Conservation (phyloP, 2,113 vertebrate species). For the Nothocercus julius region DNA sequence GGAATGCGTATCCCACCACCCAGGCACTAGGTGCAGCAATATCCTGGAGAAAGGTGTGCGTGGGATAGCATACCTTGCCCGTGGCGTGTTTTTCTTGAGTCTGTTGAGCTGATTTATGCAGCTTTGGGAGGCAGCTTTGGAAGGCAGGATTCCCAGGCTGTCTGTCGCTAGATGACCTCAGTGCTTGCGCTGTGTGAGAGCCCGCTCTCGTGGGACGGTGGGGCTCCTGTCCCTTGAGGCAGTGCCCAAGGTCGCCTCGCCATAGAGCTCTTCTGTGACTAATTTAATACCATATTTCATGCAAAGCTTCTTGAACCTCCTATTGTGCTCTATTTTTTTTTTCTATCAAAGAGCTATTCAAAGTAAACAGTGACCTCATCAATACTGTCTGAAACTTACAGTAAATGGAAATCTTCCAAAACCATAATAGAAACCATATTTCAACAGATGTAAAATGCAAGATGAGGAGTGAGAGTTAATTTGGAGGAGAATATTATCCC, state of each 20-base stretch:
- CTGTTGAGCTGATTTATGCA: constrained; percentile 19
- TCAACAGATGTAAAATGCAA: constrained; percentile 55
- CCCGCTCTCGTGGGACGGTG: not conserved
- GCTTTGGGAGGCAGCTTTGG: not conserved
- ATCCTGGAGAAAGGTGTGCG: not conserved
- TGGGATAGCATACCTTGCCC: not conserved
- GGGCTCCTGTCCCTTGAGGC: constrained; percentile 12
- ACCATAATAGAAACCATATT: constrained; percentile 68
- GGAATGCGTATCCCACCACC: not conserved
- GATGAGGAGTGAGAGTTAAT: constrained; percentile 51
- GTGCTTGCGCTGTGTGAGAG: not conserved
- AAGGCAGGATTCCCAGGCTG: constrained; percentile 3
- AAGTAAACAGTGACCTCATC: constrained; percentile 74
- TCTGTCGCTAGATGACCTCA: not conserved
- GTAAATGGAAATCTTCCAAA: constrained; percentile 71
- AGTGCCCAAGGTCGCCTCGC: not conserved
- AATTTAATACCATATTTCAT: constrained; percentile 53
- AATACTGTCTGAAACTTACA: constrained; percentile 67
- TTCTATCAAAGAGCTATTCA: constrained; percentile 69
- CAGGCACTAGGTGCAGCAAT: not conserved
- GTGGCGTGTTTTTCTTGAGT: not conserved
- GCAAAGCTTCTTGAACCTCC: constrained; percentile 49
- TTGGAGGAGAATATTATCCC: constrained; percentile 25
- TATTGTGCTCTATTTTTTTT: constrained; percentile 44
- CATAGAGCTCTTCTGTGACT: constrained; percentile 18